Percentiles rank a stretch among this genome's conserved stretches.
These are phyloP conservation scores for Drosophila melanica DNA, from an alignment of 1,140 invertebrate genomes.

Conservation along the genomic window DNA sequence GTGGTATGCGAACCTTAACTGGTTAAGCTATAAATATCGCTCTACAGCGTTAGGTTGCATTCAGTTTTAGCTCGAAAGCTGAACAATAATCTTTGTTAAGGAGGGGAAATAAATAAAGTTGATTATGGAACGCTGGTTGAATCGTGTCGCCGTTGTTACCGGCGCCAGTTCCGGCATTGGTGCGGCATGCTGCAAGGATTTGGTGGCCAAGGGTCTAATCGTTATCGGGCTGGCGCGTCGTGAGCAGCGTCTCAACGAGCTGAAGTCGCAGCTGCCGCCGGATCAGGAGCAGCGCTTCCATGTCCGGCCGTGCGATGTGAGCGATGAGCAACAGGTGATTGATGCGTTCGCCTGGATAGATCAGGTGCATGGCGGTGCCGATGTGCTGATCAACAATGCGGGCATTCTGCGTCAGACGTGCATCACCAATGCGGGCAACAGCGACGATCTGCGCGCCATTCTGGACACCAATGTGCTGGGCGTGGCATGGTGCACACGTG, in stretches of 20 bases:
- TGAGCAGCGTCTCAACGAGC: constrained; percentile 84
- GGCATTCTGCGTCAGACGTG: constrained; percentile 83
- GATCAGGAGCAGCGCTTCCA: constrained; percentile 79
- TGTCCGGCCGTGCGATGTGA: constrained; percentile 76
- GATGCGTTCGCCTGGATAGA: constrained; percentile 87
- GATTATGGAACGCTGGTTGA: constrained; percentile 46
- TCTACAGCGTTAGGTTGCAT: background rate
- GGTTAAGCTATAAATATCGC: background rate
- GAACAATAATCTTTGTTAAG: too few relatives aligned
- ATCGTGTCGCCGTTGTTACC: constrained; percentile 24
- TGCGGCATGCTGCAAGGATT: too few relatives aligned
- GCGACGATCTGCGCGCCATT: too few relatives aligned
- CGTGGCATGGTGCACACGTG: too few relatives aligned
- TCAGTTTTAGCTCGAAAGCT: too few relatives aligned
- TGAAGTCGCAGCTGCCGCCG: constrained; percentile 48
- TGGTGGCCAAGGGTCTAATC: constrained; percentile 85
- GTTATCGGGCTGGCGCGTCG: constrained; percentile 88
- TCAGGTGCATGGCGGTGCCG: constrained; percentile 86
- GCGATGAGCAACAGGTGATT: constrained; percentile 86
- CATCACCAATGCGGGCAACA: constrained; percentile 47
- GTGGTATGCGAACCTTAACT: too few relatives aligned
- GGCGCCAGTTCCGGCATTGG: constrained; percentile 40
- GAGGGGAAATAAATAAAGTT: too few relatives aligned
- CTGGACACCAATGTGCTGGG: too few relatives aligned
- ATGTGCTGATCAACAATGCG: constrained; percentile 84